These are phyloP conservation scores for Neosalanx taihuensis DNA, from an alignment of 2,797 vertebrate genomes.

Conservation along the genomic window DNA sequence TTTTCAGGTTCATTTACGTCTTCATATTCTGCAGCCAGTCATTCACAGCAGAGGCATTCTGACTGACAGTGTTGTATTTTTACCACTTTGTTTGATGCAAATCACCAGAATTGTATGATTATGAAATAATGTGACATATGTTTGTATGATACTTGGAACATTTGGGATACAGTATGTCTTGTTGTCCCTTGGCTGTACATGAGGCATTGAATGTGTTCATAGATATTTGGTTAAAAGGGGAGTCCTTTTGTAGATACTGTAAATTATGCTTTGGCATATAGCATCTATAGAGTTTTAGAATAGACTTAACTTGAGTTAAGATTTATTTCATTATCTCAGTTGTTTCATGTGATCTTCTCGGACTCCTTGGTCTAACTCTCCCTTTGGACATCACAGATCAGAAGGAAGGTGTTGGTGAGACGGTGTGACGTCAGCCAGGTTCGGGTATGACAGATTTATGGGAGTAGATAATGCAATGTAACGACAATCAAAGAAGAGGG, in stretches of 20 bases:
- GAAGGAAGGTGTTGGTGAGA: constrained; percentile 73
- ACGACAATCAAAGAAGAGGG: constrained; percentile 79
- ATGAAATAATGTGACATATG: constrained; percentile 52
- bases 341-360: constrained; percentile 65
- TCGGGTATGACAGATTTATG: constrained; percentile 50
- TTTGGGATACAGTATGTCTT: constrained; percentile 63
- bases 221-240: constrained; percentile 51
- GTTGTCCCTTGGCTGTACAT: constrained; percentile 61
- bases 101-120: constrained; percentile 57
- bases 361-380: constrained; percentile 71
- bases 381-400: constrained; percentile 77
- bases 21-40: constrained; percentile 58
- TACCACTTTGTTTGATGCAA: constrained; percentile 50
- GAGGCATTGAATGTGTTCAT: constrained; percentile 67
- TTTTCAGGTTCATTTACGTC: constrained; percentile 31
- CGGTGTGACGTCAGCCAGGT: constrained; percentile 78
- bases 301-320: constrained; percentile 48
- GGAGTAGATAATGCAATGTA: constrained; percentile 57
- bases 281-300: constrained; percentile 47
- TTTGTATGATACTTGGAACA: constrained; percentile 57
- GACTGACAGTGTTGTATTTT: constrained; percentile 67
- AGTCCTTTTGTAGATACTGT: constrained; percentile 81
- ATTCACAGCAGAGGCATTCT: constrained; percentile 53
- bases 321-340: constrained; percentile 82
- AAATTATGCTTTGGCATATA: constrained; percentile 74